Percentiles rank a stretch among this genome's conserved stretches.
These are phyloP conservation scores for Tragelaphus strepsiceros DNA, from an alignment of 2,113 vertebrate species.

Conservation along the genomic window DNA sequence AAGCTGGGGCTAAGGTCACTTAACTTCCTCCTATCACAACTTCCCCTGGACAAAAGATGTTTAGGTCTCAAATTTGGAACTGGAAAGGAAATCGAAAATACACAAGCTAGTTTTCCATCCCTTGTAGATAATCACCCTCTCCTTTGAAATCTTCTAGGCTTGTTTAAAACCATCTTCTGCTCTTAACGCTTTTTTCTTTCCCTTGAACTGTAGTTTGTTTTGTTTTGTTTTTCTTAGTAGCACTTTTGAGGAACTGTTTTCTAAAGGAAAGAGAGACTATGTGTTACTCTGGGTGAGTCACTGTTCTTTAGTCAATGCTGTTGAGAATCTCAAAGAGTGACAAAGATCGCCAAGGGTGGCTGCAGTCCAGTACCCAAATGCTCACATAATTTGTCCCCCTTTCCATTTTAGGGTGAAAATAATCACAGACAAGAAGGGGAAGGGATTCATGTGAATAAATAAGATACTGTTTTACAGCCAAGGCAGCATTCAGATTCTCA, in stretches of 20 bases:
- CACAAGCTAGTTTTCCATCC: background rate
- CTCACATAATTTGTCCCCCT: constrained; percentile 15
- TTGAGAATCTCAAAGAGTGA: constrained; percentile 44
- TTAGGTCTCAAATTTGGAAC: background rate
- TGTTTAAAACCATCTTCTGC: background rate
- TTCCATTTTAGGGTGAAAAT: constrained; percentile 59
- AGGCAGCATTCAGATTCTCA: constrained; percentile 65
- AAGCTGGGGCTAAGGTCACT: background rate
- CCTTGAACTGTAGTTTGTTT: background rate
- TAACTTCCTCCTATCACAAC: background rate
- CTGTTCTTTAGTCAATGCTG: constrained; percentile 27
- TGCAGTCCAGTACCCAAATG: constrained; percentile 13
- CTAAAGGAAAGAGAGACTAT: constrained; percentile 23
- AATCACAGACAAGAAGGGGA: constrained; percentile 32
- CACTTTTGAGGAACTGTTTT: constrained; percentile 60
- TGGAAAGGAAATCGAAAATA: constrained; percentile 21
- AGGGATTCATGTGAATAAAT: constrained; percentile 69
- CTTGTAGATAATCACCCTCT: background rate
- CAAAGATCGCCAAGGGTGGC: constrained; percentile 47
- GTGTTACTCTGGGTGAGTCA: constrained; percentile 60
- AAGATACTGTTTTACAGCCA: constrained; percentile 69
- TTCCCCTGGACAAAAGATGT: background rate
- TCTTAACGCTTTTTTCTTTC: background rate
- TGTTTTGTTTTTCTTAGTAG: constrained; percentile 22
- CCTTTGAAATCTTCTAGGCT: background rate